Evolutionary conservation across 1,140 invertebrate species (phyloP).

Genomic region (Coenobita brevimanus): DNA sequence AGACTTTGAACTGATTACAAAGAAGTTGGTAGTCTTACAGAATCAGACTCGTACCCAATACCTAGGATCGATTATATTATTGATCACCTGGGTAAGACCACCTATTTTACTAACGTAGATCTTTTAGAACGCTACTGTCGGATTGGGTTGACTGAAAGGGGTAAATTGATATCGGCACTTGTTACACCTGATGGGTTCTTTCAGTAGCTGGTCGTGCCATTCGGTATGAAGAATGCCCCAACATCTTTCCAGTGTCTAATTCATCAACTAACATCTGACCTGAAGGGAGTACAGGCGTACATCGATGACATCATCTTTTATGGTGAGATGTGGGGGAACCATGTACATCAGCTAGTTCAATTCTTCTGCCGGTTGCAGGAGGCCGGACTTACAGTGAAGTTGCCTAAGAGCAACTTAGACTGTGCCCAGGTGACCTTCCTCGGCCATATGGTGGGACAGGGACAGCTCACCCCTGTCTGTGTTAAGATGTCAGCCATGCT

Average conservation of each 20-base stretch:
- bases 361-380: conserved; percentile 37
- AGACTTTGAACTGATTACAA: background rate
- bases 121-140: conserved; percentile 3
- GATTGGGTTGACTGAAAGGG: background rate
- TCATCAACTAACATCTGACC: conserved; percentile 28
- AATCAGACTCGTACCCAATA: background rate
- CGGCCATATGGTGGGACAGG: background rate
- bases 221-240: conserved; percentile 66
- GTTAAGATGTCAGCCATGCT: background rate
- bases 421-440: conserved; percentile 16
- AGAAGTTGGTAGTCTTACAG: background rate
- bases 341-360: conserved; percentile 38
- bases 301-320: conserved; percentile 66
- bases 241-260: conserved; percentile 62
- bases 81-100: background rate
- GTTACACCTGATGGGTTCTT: conserved; percentile 47
- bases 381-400: conserved; percentile 62
- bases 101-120: background rate
- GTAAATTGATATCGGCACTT: conserved; percentile 11
- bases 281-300: conserved; percentile 30
- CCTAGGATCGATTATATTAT: conserved; percentile 8
- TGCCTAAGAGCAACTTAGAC: conserved; percentile 46
- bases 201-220: conserved; percentile 60
- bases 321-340: conserved; percentile 40
- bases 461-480: background rate